Percentiles rank a stretch among this genome's conserved stretches.
These are phyloP conservation scores for Heliornis fulica DNA, from an alignment of 2,113 vertebrate species.

Conservation along the genomic window DNA sequence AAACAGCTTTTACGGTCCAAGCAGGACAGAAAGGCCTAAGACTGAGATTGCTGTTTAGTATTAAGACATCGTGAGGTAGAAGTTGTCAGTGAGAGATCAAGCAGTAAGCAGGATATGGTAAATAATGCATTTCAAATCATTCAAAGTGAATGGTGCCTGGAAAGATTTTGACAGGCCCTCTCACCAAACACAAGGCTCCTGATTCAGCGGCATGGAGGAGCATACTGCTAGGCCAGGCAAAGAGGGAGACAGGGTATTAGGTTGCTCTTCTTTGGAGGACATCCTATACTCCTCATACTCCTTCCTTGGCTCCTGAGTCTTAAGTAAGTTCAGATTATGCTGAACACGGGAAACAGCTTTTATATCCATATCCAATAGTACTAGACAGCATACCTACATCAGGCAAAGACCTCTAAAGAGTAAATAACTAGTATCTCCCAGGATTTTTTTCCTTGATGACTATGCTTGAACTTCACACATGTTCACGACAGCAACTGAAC, in stretches of 20 bases:
- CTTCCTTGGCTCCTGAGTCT: background rate
- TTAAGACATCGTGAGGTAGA: background rate
- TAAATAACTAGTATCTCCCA: background rate
- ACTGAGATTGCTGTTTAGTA: background rate
- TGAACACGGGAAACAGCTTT: background rate
- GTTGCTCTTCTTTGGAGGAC: background rate
- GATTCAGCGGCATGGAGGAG: background rate
- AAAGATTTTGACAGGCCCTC: background rate
- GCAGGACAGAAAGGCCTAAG: background rate
- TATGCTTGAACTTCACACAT: fast-evolving
- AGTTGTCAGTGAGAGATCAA: background rate
- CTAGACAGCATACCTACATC: background rate
- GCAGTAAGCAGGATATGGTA: background rate
- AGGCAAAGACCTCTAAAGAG: background rate
- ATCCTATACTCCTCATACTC: background rate
- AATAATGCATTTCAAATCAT: background rate
- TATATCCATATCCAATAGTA: background rate
- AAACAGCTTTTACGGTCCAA: background rate
- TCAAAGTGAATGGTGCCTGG: background rate
- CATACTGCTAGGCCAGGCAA: background rate
- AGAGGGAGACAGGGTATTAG: background rate
- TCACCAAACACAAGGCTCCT: background rate
- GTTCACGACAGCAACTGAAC: background rate
- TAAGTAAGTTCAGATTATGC: conserved; percentile 1
- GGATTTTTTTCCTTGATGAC: background rate